These are phyloP conservation scores for Lampropteryx suffumata DNA, from an alignment of 2,888 invertebrate species.

Conservation along the genomic window DNA sequence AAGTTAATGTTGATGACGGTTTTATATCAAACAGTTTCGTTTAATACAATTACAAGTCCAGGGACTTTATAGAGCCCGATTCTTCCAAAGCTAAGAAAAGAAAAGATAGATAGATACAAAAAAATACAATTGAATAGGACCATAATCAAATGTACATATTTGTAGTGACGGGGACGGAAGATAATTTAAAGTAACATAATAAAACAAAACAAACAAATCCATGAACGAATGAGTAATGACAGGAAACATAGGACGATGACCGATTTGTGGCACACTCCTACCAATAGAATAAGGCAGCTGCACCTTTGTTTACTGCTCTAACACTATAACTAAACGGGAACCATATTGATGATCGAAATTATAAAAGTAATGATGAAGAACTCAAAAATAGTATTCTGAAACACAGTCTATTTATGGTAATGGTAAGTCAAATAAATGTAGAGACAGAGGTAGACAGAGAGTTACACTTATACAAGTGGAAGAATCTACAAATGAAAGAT, in stretches of 20 bases:
- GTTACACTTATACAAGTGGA: too few species aligned
- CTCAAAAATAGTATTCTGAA: too few species aligned
- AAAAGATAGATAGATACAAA: too few species aligned
- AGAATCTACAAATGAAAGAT: background rate
- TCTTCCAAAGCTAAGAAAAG: background rate
- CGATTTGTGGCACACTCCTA: slow-evolving; percentile 48
- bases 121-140: background rate
- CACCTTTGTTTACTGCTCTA: slow-evolving; percentile 37
- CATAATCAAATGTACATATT: slow-evolving; percentile 10
- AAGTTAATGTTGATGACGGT: too few species aligned
- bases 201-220: slow-evolving; percentile 40
- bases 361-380: background rate
- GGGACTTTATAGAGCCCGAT: too few species aligned
- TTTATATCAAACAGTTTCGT: too few species aligned
- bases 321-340: slow-evolving; percentile 14
- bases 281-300: slow-evolving; percentile 28
- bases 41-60: too few species aligned
- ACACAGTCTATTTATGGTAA: too few species aligned
- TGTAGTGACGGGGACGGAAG: slow-evolving; percentile 6
- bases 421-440: too few species aligned
- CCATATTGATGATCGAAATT: slow-evolving; percentile 6
- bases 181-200: slow-evolving; percentile 21
- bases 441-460: too few species aligned
- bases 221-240: slow-evolving; percentile 51
- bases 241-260: slow-evolving; percentile 62